These are phyloP conservation scores for Rhinichthys osculus DNA, from an alignment of 2,797 vertebrate species.

Conservation along the genomic window DNA sequence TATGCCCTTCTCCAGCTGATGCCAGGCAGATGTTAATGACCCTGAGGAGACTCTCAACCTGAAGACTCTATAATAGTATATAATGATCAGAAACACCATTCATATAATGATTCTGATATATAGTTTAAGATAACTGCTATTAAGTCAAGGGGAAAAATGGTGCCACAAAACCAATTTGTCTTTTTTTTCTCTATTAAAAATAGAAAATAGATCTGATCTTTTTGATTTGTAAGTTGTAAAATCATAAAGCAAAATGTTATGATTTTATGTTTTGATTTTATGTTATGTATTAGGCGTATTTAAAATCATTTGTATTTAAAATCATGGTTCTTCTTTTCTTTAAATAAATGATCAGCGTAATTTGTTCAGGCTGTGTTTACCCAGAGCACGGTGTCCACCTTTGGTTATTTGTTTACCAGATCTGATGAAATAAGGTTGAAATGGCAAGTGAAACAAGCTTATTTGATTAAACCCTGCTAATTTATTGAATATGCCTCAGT, in stretches of 20 bases:
- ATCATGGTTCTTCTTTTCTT: background rate
- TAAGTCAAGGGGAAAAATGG: background rate
- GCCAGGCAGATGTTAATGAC: background rate
- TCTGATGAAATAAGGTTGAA: background rate
- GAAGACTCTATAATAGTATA: background rate
- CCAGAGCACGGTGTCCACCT: background rate
- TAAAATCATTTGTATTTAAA: background rate
- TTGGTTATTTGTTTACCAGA: background rate
- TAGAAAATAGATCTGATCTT: background rate
- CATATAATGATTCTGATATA: background rate
- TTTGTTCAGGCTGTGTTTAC: background rate
- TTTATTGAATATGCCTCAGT: background rate
- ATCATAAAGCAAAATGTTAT: background rate
- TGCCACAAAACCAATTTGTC: background rate
- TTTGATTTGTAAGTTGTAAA: background rate
- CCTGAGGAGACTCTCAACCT: background rate
- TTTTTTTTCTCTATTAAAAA: background rate
- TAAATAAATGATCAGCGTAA: background rate
- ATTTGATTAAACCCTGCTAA: constrained; percentile 26
- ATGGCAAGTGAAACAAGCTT: background rate
- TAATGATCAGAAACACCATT: too few species aligned
- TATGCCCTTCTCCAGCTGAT: background rate
- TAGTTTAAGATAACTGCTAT: background rate
- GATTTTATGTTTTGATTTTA: background rate
- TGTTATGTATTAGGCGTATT: background rate